Evolutionary conservation across 2,797 vertebrate genomes (phyloP), one percentile per base, ranked within the genome.

Genomic region (Bradypus variegatus): DNA sequence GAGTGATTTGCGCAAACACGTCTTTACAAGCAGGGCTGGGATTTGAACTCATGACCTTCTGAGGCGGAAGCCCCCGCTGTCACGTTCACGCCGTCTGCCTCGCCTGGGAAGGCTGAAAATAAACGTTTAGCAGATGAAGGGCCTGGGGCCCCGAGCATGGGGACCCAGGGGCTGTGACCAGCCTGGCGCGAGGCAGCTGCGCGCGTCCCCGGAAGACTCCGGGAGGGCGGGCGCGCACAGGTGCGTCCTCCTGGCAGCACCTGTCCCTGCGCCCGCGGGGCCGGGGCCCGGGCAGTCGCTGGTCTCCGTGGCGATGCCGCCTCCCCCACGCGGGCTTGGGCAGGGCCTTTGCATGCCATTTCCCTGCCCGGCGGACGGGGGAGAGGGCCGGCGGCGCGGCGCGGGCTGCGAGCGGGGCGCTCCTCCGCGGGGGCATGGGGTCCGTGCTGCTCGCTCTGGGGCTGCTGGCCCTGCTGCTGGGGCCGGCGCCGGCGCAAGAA

Each of bases 381-480:
- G 0, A 23, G 21, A 23, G 36, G 2, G 4, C 1, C 2, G 1
- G 0, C 21, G 45, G 64, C 50, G 3, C 50, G 19, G 29, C 23
- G 33, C 1, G 0, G 0, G 3, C 36, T 7, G 36, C 41, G 6
- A 55, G 33, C n/a, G 13, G 21, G 23, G 31, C 25, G 8, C 29
- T 50, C 3, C 11, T 67, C 23, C 15, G 23, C 58, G 58, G 65
- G 45, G 75, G 14, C 3, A 90, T 93, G 95, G 62, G 55, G 25
- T 45, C 90, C 13, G 5, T 1, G 2, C 19, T 41, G 48, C n/a
- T 89, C 91, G 11, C 1, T 3, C 2, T 58, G 67, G n/a, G 2
- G 73, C 14, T 95, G 16, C 70, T 86, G 76, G 36, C 70, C 6
- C 62, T 92, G 75, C 48, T 94, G 50, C 88, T 79, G 25, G 33